A percentile compares a stretch with the other conserved stretches of the same genome.
phyloP scores from a whole-genome alignment of 2,113 vertebrate genomes.

The Tautogolabrus adspersus region DNA sequence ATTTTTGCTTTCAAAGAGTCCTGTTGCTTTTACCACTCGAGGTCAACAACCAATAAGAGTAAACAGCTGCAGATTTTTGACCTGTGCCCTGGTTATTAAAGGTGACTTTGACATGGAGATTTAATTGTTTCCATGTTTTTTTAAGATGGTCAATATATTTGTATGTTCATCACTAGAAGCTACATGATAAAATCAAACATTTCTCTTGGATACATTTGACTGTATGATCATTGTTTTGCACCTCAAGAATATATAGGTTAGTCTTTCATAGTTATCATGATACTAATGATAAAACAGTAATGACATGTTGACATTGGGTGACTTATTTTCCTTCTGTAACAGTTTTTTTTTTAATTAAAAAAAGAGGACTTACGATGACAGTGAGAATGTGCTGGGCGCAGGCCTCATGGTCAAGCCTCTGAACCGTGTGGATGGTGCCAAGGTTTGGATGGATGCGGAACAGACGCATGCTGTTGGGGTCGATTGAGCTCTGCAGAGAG shows the following conservation, averaged over 20 bases:
- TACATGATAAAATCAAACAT: too few relatives aligned
- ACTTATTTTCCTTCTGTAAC: too few relatives aligned
- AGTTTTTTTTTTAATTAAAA: too few relatives aligned
- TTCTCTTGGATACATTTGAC: too few relatives aligned
- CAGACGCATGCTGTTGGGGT: conserved; percentile 90
- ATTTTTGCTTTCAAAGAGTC: background rate
- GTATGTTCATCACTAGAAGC: too few relatives aligned
- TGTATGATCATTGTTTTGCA: too few relatives aligned
- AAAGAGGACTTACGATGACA: conserved; percentile 87
- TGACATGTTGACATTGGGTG: too few relatives aligned
- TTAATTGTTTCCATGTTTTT: background rate
- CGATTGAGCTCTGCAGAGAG: conserved; percentile 92
- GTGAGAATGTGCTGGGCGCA: conserved; percentile 94
- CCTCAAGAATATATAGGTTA: too few relatives aligned
- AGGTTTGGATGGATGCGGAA: conserved; percentile 91
- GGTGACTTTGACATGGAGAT: background rate
- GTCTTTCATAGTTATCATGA: too few relatives aligned
- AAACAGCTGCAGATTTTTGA: background rate
- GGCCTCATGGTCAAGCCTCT: conserved; percentile 93
- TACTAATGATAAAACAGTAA: too few relatives aligned
- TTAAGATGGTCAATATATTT: background rate
- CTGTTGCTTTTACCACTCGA: background rate
- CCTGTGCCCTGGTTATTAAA: background rate
- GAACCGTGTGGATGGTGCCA: conserved; percentile 89
- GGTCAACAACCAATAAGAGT: background rate